phyloP scores from a whole-genome alignment of 1,140 invertebrate genomes.

The Brachionus sp. region DNA sequence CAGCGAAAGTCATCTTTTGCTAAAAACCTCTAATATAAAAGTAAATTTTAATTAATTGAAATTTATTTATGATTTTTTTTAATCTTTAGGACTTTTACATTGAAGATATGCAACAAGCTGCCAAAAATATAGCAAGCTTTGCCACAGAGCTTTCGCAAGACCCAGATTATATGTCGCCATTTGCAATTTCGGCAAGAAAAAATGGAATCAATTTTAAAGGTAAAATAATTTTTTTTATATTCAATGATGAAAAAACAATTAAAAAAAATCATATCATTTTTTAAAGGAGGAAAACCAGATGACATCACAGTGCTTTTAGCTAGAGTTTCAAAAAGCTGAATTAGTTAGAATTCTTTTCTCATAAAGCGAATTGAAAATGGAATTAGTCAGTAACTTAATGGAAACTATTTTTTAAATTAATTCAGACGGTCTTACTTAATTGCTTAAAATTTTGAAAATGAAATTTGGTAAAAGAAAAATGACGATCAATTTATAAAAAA shows the following conservation, averaged over 20 bases:
- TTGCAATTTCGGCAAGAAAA: slow-evolving; percentile 81
- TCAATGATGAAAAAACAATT: neutral
- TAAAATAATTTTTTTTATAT: slow-evolving; percentile 59
- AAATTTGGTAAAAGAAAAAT: slow-evolving; percentile 17
- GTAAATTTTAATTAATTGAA: slow-evolving; percentile 48
- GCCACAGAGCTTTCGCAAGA: slow-evolving; percentile 87
- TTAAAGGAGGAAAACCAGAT: slow-evolving; percentile 85
- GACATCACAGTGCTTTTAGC: slow-evolving; percentile 89
- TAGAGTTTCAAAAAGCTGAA: slow-evolving; percentile 46
- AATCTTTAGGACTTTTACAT: slow-evolving; percentile 53
- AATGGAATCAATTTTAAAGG: slow-evolving; percentile 88
- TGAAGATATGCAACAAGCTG: slow-evolving; percentile 73
- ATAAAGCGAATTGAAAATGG: neutral
- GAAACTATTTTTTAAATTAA: neutral
- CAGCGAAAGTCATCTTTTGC: slow-evolving; percentile 78
- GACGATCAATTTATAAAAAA: neutral
- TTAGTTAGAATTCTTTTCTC: neutral
- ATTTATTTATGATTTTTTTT: slow-evolving; percentile 17
- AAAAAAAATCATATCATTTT: slow-evolving; percentile 59
- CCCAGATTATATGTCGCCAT: slow-evolving; percentile 87
- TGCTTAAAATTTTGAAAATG: slow-evolving; percentile 1
- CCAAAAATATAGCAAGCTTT: slow-evolving; percentile 89
- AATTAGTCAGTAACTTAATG: neutral
- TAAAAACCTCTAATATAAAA: slow-evolving; percentile 69
- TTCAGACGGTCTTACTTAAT: neutral